Percentiles rank a stretch among this genome's conserved stretches.
Conservation (phyloP, 2,113 vertebrate genomes). For the Phyllopteryx taeniolatus region DNA sequence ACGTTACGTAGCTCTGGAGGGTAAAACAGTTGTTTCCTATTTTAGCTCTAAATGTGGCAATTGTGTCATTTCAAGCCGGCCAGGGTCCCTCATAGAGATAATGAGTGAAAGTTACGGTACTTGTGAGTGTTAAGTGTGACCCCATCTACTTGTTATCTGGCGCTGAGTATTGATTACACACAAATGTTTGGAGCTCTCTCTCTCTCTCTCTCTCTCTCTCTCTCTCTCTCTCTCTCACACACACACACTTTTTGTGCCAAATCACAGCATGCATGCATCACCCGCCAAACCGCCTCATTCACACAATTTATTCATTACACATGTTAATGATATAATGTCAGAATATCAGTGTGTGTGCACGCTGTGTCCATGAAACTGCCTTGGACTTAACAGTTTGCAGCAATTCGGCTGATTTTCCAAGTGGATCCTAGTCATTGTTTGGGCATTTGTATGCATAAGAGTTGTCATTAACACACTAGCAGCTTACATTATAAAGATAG, state of each 20-base stretch:
- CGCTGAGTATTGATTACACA: neutral
- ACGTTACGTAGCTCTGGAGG: neutral
- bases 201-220: neutral
- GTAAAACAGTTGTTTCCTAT: neutral
- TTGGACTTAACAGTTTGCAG: neutral
- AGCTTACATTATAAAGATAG: neutral
- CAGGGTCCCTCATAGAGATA: neutral
- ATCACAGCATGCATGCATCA: neutral
- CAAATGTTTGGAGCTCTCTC: neutral
- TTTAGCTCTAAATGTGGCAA: neutral
- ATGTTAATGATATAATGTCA: neutral
- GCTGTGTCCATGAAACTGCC: neutral
- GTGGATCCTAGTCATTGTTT: neutral
- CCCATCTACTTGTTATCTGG: neutral
- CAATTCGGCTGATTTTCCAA: neutral
- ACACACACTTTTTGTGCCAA: neutral
- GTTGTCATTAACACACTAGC: neutral
- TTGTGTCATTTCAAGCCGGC: neutral
- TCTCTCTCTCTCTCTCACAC: neutral
- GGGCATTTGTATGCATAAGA: neutral
- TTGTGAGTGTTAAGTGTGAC: neutral
- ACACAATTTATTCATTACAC: neutral
- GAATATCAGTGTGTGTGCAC: neutral
- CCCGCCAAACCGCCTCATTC: neutral
- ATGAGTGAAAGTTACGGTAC: constrained; percentile 1